A percentile compares a stretch with the other conserved stretches of the same genome.
These are phyloP conservation scores for Dendrolimus punctatus DNA, from an alignment of 1,140 invertebrate genomes.

Conservation along the genomic window DNA sequence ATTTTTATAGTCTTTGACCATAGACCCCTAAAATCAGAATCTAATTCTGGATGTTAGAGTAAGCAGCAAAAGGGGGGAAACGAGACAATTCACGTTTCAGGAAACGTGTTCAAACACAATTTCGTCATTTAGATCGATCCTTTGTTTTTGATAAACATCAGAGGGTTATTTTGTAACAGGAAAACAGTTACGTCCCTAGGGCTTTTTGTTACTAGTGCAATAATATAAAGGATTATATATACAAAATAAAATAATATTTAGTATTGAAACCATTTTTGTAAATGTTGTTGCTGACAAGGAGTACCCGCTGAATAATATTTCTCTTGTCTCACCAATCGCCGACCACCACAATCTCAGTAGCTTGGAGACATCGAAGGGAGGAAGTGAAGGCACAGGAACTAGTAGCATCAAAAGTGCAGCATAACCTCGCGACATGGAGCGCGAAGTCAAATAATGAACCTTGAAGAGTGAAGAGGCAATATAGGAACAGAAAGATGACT, in stretches of 20 bases:
- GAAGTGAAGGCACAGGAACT: neutral
- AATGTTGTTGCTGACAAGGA: neutral
- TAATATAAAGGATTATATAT: neutral
- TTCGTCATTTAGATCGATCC: constrained; percentile 1
- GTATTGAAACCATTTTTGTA: neutral
- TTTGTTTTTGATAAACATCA: constrained; percentile 11
- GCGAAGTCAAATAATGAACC: no score
- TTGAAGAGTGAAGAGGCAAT: no score
- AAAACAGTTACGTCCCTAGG: neutral
- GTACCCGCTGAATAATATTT: neutral
- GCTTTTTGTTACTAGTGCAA: constrained; percentile 3
- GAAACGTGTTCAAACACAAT: neutral
- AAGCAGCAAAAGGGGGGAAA: no score
- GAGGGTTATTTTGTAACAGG: constrained; percentile 4
- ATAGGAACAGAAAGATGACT: no score
- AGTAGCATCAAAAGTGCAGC: neutral
- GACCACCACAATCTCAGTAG: no score
- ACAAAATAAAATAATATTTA: neutral
- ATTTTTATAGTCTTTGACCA: no score
- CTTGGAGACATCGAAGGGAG: no score
- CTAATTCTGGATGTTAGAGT: no score
- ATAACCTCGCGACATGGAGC: neutral
- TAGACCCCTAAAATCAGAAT: no score
- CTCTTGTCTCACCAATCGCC: neutral
- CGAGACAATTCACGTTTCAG: neutral